Evolutionary conservation across 2,113 vertebrate species (phyloP), one percentile per base, ranked within the genome.

Genomic region (Megaceryle maxima): DNA sequence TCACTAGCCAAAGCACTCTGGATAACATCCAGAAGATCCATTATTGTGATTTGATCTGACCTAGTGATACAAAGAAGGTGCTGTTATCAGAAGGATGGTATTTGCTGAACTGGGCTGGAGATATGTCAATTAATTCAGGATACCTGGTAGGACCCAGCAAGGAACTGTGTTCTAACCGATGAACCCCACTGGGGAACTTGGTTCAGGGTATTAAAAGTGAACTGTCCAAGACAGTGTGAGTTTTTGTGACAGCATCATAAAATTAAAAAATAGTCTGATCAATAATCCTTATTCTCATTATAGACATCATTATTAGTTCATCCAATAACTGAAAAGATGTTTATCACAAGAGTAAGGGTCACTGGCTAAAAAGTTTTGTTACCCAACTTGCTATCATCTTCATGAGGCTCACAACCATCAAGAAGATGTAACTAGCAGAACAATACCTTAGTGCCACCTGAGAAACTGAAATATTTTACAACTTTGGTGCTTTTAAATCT

Each of bases 401-500:
- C 16, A 5, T 72, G 5, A 89, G 31, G n/a, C 16, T 91, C 18
- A 69, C 28, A 31, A 3, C 4, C 44, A 1, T 39, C 13, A 60
- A 10, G 39, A 64, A 62, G 3, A 3, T 53, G 3, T 14, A 92
- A 79, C 6, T 21, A 64, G 18, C 9, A 29, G 16, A 73, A 51
- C 1, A 64, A 0, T 1, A 9, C 17, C 25, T n/a, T n/a, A 60
- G 1, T 1, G 1, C 4, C 26, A 60, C 11, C 15, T 79, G 6
- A 72, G 15, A 51, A 64, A 69, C 4, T 10, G 16, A 82, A 74
- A 57, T 62, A 62, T 53, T 72, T 55, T 48, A 31, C n/a, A 0
- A 50, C 9, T 59, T 63, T 31, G 4, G 5, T 35, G 8, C 16
- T 64, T 70, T 62, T 37, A 63, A 41, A 70, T 53, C 33, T 35